Evolutionary conservation across 2,113 vertebrate species (phyloP).

Genomic region (Burhinus oedicnemus): DNA sequence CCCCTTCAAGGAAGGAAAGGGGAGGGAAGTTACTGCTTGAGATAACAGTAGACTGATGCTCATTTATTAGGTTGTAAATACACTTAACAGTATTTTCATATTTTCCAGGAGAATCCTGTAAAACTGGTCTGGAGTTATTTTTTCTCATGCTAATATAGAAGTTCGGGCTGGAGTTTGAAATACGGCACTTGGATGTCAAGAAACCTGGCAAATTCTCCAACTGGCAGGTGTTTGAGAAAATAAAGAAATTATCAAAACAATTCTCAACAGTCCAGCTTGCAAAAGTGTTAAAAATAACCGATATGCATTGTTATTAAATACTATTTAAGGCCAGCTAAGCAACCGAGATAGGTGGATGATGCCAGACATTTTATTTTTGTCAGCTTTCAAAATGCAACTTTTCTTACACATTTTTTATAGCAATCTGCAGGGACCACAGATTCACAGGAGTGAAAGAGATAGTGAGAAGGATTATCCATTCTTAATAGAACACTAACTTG

Average conservation of each 20-base stretch:
- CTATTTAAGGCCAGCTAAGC: neutral
- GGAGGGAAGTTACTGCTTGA: neutral
- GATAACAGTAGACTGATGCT: neutral
- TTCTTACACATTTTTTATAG: neutral
- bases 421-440: neutral
- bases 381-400: neutral
- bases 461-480: neutral
- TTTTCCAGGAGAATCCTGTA: neutral
- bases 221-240: neutral
- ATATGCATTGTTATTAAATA: neutral
- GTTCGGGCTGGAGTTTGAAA: neutral
- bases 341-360: neutral
- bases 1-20: neutral
- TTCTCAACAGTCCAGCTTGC: neutral
- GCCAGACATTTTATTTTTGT: neutral
- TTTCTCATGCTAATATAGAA: neutral
- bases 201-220: constrained; percentile 7
- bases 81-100: neutral
- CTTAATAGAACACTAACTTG: neutral
- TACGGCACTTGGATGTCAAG: neutral
- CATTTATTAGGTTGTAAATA: neutral
- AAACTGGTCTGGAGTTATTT: neutral
- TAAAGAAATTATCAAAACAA: neutral
- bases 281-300: neutral
- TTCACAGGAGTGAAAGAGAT: neutral